Evolutionary conservation across 2,797 vertebrate species (phyloP).

Genomic region (Liasis olivaceus): DNA sequence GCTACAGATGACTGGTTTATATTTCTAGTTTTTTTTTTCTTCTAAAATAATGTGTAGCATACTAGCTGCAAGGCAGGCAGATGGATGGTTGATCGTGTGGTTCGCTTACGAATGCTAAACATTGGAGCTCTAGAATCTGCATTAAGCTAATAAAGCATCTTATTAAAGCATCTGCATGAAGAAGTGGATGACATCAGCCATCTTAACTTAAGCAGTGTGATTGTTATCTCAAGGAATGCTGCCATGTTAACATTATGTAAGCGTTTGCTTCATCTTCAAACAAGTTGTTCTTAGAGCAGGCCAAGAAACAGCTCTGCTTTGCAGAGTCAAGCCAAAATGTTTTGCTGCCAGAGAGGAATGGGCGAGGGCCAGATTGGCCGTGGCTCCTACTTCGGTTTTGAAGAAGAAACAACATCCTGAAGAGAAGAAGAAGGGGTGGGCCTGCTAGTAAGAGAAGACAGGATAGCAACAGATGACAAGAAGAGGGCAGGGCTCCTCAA

Average conservation of each 20-base stretch:
- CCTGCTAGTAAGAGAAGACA: neutral
- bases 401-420: neutral
- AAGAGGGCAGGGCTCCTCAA: neutral
- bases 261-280: neutral
- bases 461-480: neutral
- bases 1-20: too few relatives aligned
- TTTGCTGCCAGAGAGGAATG: neutral
- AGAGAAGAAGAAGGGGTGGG: neutral
- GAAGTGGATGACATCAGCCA: neutral
- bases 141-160: neutral
- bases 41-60: too few relatives aligned
- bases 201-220: neutral
- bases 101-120: too few relatives aligned
- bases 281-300: neutral
- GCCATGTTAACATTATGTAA: neutral
- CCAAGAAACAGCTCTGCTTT: neutral
- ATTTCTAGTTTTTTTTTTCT: too few relatives aligned
- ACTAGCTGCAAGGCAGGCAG: too few relatives aligned
- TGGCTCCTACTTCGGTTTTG: neutral
- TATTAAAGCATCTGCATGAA: neutral
- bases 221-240: slow-evolving; percentile 7
- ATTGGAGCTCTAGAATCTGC: neutral
- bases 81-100: too few relatives aligned
- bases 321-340: neutral
- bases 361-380: neutral